Evolutionary conservation across 2,113 vertebrate species (phyloP).

Genomic region (Gnathonemus echidnorhynchus): DNA sequence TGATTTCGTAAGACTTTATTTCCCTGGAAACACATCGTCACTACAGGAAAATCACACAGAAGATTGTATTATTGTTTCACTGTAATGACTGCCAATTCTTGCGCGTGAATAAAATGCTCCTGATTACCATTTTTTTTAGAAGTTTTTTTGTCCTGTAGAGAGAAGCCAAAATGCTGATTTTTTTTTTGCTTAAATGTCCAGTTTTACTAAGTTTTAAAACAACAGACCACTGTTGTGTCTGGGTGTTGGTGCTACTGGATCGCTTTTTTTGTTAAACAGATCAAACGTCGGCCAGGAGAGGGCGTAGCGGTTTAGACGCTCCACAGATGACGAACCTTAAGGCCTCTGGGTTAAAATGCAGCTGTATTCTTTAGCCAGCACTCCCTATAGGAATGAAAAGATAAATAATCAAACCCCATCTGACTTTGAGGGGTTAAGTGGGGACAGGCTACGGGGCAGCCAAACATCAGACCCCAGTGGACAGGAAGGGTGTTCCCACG

Average conservation of each 20-base stretch:
- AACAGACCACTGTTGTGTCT: neutral
- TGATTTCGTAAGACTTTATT: neutral
- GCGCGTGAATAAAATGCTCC: neutral
- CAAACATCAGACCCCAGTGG: constrained; percentile 44
- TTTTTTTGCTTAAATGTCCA: neutral
- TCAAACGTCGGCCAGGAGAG: neutral
- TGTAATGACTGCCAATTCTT: neutral
- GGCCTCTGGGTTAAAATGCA: neutral
- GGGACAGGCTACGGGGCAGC: neutral
- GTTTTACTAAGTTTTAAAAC: neutral
- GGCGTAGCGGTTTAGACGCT: neutral
- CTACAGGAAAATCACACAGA: neutral
- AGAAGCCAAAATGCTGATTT: neutral
- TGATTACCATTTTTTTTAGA: neutral
- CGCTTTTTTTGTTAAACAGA: neutral
- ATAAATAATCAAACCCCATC: neutral
- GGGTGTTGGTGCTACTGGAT: neutral
- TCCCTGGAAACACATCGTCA: neutral
- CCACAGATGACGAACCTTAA: neutral
- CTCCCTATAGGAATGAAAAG: neutral
- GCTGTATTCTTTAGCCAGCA: neutral
- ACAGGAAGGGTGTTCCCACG: constrained; percentile 56
- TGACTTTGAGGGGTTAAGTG: neutral
- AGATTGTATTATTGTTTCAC: neutral
- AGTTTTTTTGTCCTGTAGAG: neutral